Conservation (phyloP, 2,797 vertebrate species). For the Syndactyla subalaris region DNA sequence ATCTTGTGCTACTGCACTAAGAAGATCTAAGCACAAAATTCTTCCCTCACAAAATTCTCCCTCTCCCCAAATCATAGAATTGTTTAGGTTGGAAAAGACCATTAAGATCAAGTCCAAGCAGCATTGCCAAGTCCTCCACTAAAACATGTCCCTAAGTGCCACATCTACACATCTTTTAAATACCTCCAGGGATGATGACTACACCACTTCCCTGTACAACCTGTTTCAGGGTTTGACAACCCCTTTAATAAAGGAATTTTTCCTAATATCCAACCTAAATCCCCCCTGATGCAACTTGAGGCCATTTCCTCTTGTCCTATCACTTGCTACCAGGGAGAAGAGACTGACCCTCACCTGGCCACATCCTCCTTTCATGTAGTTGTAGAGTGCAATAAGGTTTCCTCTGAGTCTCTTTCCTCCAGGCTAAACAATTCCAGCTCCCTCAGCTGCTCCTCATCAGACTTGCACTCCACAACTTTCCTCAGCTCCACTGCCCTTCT, state of each 20-base stretch:
- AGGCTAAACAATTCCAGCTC: background rate
- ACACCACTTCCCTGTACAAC: background rate
- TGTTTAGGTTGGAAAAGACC: background rate
- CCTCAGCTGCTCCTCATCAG: no score
- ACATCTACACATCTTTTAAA: background rate
- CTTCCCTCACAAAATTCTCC: no score
- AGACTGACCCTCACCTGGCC: background rate
- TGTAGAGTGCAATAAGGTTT: background rate
- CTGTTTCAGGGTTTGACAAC: background rate
- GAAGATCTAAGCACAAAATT: background rate
- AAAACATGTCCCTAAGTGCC: background rate
- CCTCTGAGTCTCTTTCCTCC: background rate
- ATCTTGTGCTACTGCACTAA: background rate
- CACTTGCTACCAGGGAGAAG: background rate
- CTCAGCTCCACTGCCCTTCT: background rate
- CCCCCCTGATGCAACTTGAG: background rate
- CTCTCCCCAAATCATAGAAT: background rate
- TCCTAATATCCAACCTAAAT: background rate
- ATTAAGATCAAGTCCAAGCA: rapidly evolving
- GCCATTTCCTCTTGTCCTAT: background rate
- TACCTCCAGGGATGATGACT: background rate
- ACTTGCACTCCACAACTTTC: background rate
- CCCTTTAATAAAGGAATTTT: background rate
- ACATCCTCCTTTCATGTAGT: background rate
- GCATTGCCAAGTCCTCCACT: background rate